Evolutionary conservation across 1,140 invertebrate species (phyloP).

Genomic region (Panagrolaimus sp.): DNA sequence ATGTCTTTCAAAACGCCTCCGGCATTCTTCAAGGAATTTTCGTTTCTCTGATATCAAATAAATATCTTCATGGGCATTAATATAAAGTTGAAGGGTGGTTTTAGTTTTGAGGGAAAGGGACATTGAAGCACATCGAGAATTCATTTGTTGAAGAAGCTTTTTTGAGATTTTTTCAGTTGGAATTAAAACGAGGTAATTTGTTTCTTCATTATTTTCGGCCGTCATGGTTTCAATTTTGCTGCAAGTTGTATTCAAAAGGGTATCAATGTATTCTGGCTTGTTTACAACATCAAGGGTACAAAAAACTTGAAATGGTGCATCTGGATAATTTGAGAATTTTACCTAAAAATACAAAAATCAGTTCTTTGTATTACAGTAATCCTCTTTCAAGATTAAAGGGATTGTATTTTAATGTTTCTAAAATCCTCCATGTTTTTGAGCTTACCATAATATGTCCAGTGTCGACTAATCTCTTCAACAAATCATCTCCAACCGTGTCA

Average conservation of each 20-base stretch:
- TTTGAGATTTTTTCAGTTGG: slow-evolving; percentile 12
- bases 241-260: slow-evolving; percentile 17
- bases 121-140: not conserved
- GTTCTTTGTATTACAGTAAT: too few relatives aligned
- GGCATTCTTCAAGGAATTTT: not conserved
- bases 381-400: too few relatives aligned
- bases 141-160: not conserved
- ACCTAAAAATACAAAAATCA: slow-evolving; percentile 13
- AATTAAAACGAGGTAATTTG: slow-evolving; percentile 25
- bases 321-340: slow-evolving; percentile 22
- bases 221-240: not conserved
- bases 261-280: slow-evolving; percentile 24
- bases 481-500: slow-evolving; percentile 6
- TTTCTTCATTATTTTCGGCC: not conserved
- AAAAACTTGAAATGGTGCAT: slow-evolving; percentile 15
- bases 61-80: not conserved
- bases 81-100: not conserved
- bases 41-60: not conserved
- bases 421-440: too few relatives aligned
- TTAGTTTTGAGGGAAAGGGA: not conserved
- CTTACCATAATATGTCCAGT: not conserved
- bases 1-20: slow-evolving; percentile 18
- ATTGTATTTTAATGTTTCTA: too few relatives aligned
- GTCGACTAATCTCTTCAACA: slow-evolving; percentile 19
- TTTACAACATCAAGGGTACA: slow-evolving; percentile 9